Evolutionary conservation across 2,797 vertebrate species (phyloP).

Genomic region (Varecia variegata): DNA sequence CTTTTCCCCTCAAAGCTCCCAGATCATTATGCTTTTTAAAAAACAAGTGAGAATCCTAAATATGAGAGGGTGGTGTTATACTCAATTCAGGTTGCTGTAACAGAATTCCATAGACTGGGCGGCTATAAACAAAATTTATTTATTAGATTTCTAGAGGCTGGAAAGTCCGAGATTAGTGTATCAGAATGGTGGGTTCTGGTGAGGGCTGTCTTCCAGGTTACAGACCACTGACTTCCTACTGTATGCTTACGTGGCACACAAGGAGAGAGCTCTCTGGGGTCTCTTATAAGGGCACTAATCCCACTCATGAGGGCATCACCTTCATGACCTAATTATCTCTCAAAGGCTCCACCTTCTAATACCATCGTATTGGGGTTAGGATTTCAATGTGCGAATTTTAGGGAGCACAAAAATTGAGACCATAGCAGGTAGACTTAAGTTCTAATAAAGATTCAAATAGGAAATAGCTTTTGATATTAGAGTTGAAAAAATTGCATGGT

Average conservation of each 20-base stretch:
- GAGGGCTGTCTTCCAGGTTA: neutral
- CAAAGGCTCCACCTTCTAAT: neutral
- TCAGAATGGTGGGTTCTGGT: neutral
- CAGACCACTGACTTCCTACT: neutral
- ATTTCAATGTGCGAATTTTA: neutral
- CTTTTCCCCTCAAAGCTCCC: neutral
- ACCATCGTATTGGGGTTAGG: neutral
- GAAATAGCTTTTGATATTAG: slow-evolving; percentile 16
- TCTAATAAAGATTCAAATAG: neutral
- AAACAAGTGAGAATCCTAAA: neutral
- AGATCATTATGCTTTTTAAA: slow-evolving; percentile 19
- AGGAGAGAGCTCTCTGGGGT: neutral
- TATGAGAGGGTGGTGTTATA: neutral
- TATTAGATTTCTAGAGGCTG: neutral
- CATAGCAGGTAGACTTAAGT: neutral
- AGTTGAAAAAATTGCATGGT: neutral
- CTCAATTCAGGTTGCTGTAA: neutral
- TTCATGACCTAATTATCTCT: neutral
- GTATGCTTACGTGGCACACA: neutral
- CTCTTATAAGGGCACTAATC: neutral
- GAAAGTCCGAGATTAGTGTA: neutral
- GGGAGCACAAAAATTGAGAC: neutral
- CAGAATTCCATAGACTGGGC: neutral
- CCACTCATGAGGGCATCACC: neutral
- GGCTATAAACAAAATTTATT: neutral